Conservation (phyloP, 2,888 invertebrate genomes). For the Octonoba sinensis region DNA sequence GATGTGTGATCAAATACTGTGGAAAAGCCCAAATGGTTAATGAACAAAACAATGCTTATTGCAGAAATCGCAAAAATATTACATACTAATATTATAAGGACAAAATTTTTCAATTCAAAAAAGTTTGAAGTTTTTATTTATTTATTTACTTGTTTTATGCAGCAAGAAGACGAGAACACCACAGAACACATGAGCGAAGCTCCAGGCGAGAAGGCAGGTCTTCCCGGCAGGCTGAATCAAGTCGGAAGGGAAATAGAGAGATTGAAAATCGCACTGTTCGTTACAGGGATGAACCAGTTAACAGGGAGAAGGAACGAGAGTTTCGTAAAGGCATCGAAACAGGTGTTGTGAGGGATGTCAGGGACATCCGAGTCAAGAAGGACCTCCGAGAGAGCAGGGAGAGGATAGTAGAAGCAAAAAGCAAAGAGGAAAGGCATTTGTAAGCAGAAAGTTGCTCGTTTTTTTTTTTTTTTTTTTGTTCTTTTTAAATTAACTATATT, state of each 20-base stretch:
- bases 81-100: too few species aligned
- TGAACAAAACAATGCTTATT: too few species aligned
- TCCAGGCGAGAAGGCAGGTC: constrained; percentile 49
- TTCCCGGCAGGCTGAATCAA: constrained; percentile 26
- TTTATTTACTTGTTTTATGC: not conserved
- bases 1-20: too few species aligned
- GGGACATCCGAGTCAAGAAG: constrained; percentile 35
- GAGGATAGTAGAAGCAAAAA: constrained; percentile 23
- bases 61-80: too few species aligned
- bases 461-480: not conserved
- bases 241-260: constrained; percentile 63
- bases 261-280: constrained; percentile 27
- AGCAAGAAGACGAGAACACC: constrained; percentile 59
- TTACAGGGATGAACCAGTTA: constrained; percentile 41
- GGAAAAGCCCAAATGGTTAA: too few species aligned
- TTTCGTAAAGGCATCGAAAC: constrained; percentile 44
- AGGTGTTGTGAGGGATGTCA: constrained; percentile 30
- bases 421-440: constrained; percentile 41
- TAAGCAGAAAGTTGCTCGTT: not conserved
- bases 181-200: constrained; percentile 67
- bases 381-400: constrained; percentile 41
- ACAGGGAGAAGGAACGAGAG: constrained; percentile 61
- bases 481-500: not conserved
- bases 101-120: too few species aligned
- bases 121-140: too few species aligned